A percentile compares a stretch with the other conserved stretches of the same genome.
phyloP scores from a whole-genome alignment of 2,797 vertebrate genomes.

The Sebastes minor region DNA sequence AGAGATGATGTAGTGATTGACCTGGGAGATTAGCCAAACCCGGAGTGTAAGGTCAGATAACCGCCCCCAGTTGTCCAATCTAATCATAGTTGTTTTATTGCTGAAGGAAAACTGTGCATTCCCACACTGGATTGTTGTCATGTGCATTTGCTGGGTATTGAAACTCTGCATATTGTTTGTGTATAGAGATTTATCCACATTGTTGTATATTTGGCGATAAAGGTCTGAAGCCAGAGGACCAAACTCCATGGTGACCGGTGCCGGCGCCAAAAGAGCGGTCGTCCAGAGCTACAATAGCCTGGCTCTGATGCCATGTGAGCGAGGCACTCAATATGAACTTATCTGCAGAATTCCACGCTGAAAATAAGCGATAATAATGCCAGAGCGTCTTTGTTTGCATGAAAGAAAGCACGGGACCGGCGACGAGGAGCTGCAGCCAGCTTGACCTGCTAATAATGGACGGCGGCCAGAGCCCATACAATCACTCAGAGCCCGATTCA shows the following conservation, averaged over 20 bases:
- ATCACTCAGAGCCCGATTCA: slow-evolving; percentile 49
- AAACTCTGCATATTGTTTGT: slow-evolving; percentile 55
- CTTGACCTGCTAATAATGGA: slow-evolving; percentile 68
- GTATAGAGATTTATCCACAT: slow-evolving; percentile 56
- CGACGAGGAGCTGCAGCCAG: slow-evolving; percentile 49
- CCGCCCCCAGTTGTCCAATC: slow-evolving; percentile 42
- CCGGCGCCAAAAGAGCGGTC: slow-evolving; percentile 44
- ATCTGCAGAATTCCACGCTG: slow-evolving; percentile 63
- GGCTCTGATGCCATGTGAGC: slow-evolving; percentile 36
- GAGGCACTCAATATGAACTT: slow-evolving; percentile 56
- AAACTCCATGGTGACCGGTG: slow-evolving; percentile 27
- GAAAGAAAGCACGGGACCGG: slow-evolving; percentile 37
- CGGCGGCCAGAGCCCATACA: slow-evolving; percentile 55
- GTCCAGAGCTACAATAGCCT: slow-evolving; percentile 62
- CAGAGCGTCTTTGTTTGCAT: slow-evolving; percentile 62
- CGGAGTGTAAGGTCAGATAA: slow-evolving; percentile 55
- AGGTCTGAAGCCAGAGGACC: slow-evolving; percentile 53
- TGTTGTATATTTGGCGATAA: slow-evolving; percentile 53
- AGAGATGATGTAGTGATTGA: slow-evolving; percentile 63
- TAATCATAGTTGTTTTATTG: slow-evolving; percentile 60
- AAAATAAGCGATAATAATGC: slow-evolving; percentile 66
- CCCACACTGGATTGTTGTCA: background rate
- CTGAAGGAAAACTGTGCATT: slow-evolving; percentile 27
- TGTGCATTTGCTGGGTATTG: slow-evolving; percentile 11
- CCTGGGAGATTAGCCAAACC: slow-evolving; percentile 64